Percentiles rank a stretch among this genome's conserved stretches.
Conservation (phyloP, 2,113 vertebrate genomes). For the Pan paniscus region DNA sequence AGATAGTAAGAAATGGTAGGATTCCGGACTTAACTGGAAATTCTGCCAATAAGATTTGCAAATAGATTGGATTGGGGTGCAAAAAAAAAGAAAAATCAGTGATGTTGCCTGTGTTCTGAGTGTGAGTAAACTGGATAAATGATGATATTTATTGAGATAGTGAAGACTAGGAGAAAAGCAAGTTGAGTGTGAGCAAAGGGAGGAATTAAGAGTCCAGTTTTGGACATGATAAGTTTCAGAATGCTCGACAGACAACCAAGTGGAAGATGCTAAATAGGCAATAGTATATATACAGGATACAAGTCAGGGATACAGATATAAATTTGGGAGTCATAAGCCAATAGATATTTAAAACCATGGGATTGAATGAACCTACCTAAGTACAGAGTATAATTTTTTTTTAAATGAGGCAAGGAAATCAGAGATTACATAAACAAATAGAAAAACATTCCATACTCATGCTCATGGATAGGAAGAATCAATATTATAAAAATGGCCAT, state of each 20-base stretch:
- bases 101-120: neutral
- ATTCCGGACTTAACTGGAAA: neutral
- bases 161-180: neutral
- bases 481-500: no score
- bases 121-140: neutral
- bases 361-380: neutral
- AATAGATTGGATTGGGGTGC: neutral
- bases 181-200: neutral
- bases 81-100: neutral
- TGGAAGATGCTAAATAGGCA: neutral
- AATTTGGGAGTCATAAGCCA: no score
- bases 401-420: no score
- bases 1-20: neutral
- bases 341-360: neutral
- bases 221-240: neutral
- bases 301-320: neutral
- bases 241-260: neutral
- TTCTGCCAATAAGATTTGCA: neutral
- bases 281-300: neutral
- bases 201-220: neutral
- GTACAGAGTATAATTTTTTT: neutral
- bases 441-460: no score
- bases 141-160: neutral
- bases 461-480: no score
- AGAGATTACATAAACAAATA: no score